Conservation (phyloP, 1,140 invertebrate species). For the Neotoxoptera formosana region DNA sequence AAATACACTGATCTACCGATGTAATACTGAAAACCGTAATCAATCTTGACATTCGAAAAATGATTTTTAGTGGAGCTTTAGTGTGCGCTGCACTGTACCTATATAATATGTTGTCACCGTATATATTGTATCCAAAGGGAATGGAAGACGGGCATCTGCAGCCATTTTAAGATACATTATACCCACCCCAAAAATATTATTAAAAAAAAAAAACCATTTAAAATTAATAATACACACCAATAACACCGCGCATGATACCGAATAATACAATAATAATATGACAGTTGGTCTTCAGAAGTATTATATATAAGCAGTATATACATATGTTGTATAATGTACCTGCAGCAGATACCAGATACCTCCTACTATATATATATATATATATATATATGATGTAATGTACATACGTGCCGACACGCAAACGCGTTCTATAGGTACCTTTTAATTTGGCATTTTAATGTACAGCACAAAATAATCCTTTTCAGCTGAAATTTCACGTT, state of each 20-base stretch:
- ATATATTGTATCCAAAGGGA: neutral
- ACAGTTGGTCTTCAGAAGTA: constrained; percentile 45
- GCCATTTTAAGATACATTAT: neutral
- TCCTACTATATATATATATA: too few relatives aligned
- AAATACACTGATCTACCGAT: too few relatives aligned
- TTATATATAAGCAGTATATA: neutral
- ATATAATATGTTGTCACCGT: neutral
- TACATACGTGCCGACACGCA: constrained; percentile 37
- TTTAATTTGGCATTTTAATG: constrained; percentile 34
- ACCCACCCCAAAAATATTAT: neutral
- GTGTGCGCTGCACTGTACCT: neutral
- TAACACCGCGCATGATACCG: neutral
- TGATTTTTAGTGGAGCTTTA: too few relatives aligned
- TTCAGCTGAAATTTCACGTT: constrained; percentile 11
- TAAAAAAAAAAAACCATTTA: neutral
- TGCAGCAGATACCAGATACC: neutral
- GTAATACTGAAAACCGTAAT: too few relatives aligned
- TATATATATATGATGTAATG: neutral
- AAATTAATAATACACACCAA: constrained; percentile 8
- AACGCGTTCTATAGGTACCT: constrained; percentile 4
- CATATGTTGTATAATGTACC: neutral
- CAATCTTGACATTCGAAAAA: too few relatives aligned
- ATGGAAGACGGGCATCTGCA: neutral
- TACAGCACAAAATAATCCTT: constrained; percentile 22
- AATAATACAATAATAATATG: constrained; percentile 1